Conservation (phyloP, 1,140 invertebrate species). For the Ostrea denselamellosa region DNA sequence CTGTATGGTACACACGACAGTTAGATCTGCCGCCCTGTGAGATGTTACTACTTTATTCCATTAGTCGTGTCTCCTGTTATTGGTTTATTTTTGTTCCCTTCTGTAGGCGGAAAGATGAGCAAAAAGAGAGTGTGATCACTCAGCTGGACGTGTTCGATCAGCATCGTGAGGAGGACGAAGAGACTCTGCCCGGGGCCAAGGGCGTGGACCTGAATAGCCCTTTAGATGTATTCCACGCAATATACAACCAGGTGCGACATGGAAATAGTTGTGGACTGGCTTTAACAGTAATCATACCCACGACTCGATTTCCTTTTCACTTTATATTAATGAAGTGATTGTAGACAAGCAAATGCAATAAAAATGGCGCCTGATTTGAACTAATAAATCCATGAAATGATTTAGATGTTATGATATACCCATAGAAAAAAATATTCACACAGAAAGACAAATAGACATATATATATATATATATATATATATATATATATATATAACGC, state of each 20-base stretch:
- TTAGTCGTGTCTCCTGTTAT: neutral
- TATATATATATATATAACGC: too few relatives aligned
- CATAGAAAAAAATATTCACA: neutral
- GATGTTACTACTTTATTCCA: constrained; percentile 5
- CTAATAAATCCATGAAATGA: neutral
- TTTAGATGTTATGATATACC: neutral
- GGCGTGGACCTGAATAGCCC: constrained; percentile 73
- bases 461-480: neutral
- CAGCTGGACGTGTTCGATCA: constrained; percentile 76
- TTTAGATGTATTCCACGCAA: constrained; percentile 74
- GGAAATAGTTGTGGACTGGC: too few relatives aligned
- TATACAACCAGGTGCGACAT: constrained; percentile 72
- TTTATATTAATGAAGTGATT: too few relatives aligned
- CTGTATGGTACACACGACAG: constrained; percentile 2
- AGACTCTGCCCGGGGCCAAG: constrained; percentile 68
- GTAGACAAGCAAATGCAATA: too few relatives aligned
- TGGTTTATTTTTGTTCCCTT: neutral
- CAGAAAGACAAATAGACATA: neutral
- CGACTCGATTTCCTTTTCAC: too few relatives aligned
- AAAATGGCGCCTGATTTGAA: too few relatives aligned
- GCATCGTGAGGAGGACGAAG: constrained; percentile 71
- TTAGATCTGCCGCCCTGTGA: constrained; percentile 5
- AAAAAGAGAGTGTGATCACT: constrained; percentile 64
- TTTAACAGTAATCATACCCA: too few relatives aligned
- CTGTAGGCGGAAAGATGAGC: constrained; percentile 56